phyloP scores from a whole-genome alignment of 2,113 vertebrate species.

The human (Homo sapiens) region GRCh38 chr15:98310001-98310500 shows the following conservation, averaged over 20 bases:
- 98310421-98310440: not conserved
- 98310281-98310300: not conserved
- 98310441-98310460: not conserved
- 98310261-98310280: not conserved
- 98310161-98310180: not conserved
- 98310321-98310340: not conserved
- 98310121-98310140: not conserved
- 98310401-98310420: not conserved
- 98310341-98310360: not conserved
- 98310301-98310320: not conserved
- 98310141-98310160: not conserved
- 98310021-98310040: not conserved
- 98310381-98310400: not conserved
- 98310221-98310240: not conserved
- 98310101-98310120: not conserved
- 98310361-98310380: not conserved
- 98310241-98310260: not conserved
- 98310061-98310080: not conserved
- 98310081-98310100: not conserved
- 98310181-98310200: not conserved
- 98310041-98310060: not conserved
- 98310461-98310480: not conserved
- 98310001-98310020: not conserved
- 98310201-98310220: not conserved
- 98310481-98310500: not conserved